Evolutionary conservation across 2,888 invertebrate genomes (phyloP).

Genomic region (Amblyjoppa fuscipennis): DNA sequence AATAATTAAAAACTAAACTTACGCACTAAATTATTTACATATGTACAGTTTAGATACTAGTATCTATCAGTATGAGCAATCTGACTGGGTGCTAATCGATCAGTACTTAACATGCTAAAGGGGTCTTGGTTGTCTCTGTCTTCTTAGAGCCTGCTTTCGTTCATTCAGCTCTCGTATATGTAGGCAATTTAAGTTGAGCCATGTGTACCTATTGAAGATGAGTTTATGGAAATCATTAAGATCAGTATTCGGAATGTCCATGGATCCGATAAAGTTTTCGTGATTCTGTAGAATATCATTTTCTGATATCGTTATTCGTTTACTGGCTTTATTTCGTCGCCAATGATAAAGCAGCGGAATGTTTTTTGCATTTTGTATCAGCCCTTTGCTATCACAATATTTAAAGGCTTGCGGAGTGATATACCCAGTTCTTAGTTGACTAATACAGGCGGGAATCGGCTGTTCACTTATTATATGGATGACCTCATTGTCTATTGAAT

Average conservation of each 20-base stretch:
- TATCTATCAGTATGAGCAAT: too few relatives aligned
- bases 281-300: not conserved
- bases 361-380: slow-evolving; percentile 12
- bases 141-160: not conserved
- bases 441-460: not conserved
- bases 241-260: not conserved
- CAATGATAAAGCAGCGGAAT: slow-evolving; percentile 23
- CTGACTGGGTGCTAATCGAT: too few relatives aligned
- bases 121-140: not conserved
- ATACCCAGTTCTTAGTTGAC: not conserved
- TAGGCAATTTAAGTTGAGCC: not conserved
- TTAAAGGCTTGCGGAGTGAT: not conserved
- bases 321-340: slow-evolving; percentile 22
- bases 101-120: too few relatives aligned
- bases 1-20: too few relatives aligned
- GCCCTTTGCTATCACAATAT: not conserved
- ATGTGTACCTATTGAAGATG: not conserved
- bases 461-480: not conserved
- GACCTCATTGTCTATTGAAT: too few relatives aligned
- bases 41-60: too few relatives aligned
- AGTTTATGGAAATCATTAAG: not conserved
- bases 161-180: not conserved
- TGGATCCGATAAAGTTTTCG: slow-evolving; percentile 5
- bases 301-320: not conserved
- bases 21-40: too few relatives aligned